Percentiles rank a stretch among this genome's conserved stretches.
These are phyloP conservation scores for Geothlypis trichas DNA, from an alignment of 2,113 vertebrate genomes.

Conservation along the genomic window DNA sequence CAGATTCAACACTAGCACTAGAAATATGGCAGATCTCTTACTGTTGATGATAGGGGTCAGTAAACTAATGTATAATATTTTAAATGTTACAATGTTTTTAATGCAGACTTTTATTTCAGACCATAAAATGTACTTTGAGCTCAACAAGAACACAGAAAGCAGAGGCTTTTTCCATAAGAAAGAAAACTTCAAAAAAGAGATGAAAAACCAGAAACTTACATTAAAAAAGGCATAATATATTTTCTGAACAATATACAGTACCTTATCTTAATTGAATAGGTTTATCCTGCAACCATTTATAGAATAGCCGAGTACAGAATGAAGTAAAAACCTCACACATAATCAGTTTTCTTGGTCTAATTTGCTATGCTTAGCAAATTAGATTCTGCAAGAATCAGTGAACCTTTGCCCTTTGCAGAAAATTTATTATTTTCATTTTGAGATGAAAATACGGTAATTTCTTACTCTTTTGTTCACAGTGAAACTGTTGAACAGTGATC, in stretches of 20 bases:
- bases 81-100: background rate
- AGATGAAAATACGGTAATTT: constrained; percentile 36
- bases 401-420: constrained; percentile 31
- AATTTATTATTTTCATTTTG: constrained; percentile 57
- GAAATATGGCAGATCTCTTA: background rate
- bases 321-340: constrained; percentile 12
- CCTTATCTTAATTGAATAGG: constrained; percentile 63
- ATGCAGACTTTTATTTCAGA: background rate
- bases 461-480: constrained; percentile 1
- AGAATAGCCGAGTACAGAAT: constrained; percentile 8
- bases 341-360: constrained; percentile 37
- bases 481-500: background rate
- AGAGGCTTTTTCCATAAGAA: background rate
- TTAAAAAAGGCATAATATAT: constrained; percentile 48
- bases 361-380: constrained; percentile 58
- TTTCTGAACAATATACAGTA: constrained; percentile 44
- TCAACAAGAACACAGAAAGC: background rate
- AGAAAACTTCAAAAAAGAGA: constrained; percentile 27
- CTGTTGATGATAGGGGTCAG: background rate
- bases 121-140: background rate
- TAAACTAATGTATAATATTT: background rate
- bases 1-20: background rate
- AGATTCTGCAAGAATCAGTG: constrained; percentile 29
- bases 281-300: constrained; percentile 31
- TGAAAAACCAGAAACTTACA: constrained; percentile 20